Percentiles rank a stretch among this genome's conserved stretches.
These are phyloP conservation scores for Hololepta plana DNA, from an alignment of 2,888 invertebrate genomes.

Conservation along the genomic window DNA sequence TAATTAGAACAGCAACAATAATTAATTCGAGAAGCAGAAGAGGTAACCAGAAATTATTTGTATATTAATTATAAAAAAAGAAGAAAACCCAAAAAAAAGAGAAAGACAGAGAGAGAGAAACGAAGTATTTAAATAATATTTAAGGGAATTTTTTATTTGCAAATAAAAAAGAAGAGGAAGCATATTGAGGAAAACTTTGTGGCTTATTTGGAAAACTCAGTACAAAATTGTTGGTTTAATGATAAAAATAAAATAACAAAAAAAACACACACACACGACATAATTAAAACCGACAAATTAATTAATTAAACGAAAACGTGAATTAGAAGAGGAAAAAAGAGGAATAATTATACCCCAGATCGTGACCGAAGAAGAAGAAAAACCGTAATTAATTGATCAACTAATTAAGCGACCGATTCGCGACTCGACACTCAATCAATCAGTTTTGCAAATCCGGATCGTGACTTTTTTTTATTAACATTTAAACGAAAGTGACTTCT, in stretches of 20 bases:
- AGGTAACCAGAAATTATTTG: conserved; percentile 14
- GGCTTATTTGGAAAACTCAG: conserved; percentile 21
- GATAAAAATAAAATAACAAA: too few relatives aligned
- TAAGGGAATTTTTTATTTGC: too few relatives aligned
- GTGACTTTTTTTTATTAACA: too few relatives aligned
- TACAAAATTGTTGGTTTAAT: conserved; percentile 19
- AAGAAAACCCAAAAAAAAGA: conserved; percentile 17
- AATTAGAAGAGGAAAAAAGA: neutral
- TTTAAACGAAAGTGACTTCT: too few relatives aligned
- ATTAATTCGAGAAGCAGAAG: neutral
- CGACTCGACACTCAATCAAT: too few relatives aligned
- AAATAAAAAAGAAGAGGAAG: conserved; percentile 14
- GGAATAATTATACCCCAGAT: conserved; percentile 12
- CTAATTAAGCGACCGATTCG: too few relatives aligned
- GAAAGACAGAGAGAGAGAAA: conserved; percentile 17
- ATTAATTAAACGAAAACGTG: conserved; percentile 7
- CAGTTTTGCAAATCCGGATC: too few relatives aligned
- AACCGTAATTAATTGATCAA: too few relatives aligned
- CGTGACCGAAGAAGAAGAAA: conserved; percentile 11
- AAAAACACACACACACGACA: too few relatives aligned
- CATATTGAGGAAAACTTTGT: conserved; percentile 15
- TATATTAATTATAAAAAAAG: conserved; percentile 24
- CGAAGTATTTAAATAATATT: conserved; percentile 9
- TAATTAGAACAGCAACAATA: too few relatives aligned
- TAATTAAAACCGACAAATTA: too few relatives aligned